A percentile compares a stretch with the other conserved stretches of the same genome.
Conservation (phyloP, 1,140 invertebrate genomes). For the Platorchestia sp. region DNA sequence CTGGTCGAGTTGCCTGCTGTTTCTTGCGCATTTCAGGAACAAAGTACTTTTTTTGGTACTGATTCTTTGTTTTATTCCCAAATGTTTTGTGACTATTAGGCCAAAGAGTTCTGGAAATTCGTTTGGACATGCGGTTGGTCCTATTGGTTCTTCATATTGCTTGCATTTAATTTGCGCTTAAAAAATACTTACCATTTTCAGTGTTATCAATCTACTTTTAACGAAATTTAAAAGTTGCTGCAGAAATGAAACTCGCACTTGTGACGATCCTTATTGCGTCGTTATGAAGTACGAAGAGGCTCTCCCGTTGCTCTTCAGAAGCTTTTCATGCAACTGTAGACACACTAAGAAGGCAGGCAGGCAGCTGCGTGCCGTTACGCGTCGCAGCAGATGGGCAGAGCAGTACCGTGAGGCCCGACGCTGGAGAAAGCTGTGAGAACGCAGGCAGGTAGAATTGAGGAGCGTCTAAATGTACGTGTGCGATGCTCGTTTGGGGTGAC, state of each 20-base stretch:
- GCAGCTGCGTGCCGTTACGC: neutral
- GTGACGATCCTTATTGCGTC: neutral
- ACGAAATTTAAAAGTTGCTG: too few species aligned
- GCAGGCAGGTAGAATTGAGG: neutral
- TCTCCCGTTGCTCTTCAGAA: neutral
- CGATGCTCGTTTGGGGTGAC: neutral
- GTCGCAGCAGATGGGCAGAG: neutral
- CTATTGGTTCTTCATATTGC: too few species aligned
- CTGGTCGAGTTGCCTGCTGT: neutral
- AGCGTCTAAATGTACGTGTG: neutral
- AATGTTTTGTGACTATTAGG: too few species aligned
- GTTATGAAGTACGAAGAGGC: neutral
- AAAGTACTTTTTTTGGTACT: neutral
- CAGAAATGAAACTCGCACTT: neutral
- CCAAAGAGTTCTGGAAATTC: too few species aligned
- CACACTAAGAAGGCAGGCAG: neutral
- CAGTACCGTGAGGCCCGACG: too few species aligned
- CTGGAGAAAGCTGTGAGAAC: neutral
- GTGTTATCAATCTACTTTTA: too few species aligned
- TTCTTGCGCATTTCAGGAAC: neutral
- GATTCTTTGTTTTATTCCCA: too few species aligned
- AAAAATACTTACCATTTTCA: too few species aligned
- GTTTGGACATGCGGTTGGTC: too few species aligned
- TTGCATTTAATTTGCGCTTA: too few species aligned
- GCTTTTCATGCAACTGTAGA: neutral